A percentile compares a stretch with the other conserved stretches of the same genome.
These are phyloP conservation scores for Mesodorylaimus sp. DNA, from an alignment of 2,888 invertebrate genomes.

Conservation along the genomic window DNA sequence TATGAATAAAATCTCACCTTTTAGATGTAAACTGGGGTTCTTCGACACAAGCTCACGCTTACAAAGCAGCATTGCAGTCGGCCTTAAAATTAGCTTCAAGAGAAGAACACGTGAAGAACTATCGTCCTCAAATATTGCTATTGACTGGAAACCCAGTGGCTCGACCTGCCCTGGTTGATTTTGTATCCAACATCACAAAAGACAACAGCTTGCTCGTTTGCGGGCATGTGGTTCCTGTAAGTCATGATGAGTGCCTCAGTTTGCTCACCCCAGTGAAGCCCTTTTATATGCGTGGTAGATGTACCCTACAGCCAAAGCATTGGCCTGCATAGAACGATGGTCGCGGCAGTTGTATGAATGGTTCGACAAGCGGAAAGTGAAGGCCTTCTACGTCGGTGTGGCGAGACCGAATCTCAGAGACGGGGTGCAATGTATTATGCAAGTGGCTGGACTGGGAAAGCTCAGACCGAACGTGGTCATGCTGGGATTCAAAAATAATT, in stretches of 20 bases:
- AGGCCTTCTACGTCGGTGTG: slow-evolving; percentile 61
- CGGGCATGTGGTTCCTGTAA: slow-evolving; percentile 63
- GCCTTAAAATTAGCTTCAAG: slow-evolving; percentile 69
- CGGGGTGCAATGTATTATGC: slow-evolving; percentile 62
- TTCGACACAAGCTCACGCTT: slow-evolving; percentile 84
- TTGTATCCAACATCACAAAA: slow-evolving; percentile 75
- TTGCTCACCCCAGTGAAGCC: no score
- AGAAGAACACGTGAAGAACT: slow-evolving; percentile 92
- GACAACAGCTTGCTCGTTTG: slow-evolving; percentile 69
- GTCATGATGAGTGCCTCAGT: slow-evolving; percentile 8
- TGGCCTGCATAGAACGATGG: slow-evolving; percentile 15
- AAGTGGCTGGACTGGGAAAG: slow-evolving; percentile 76
- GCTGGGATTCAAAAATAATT: slow-evolving; percentile 82
- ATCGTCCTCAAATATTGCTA: slow-evolving; percentile 74
- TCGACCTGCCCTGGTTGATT: slow-evolving; percentile 70
- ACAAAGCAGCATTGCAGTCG: slow-evolving; percentile 69
- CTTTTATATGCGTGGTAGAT: no score
- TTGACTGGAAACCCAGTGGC: slow-evolving; percentile 62
- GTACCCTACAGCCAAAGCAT: no score
- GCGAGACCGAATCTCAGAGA: slow-evolving; percentile 30
- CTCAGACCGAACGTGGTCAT: slow-evolving; percentile 77
- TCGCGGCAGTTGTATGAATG: slow-evolving; percentile 51
- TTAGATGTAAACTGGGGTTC: slow-evolving; percentile 86
- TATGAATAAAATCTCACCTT: slow-evolving; percentile 64
- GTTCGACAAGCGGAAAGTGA: slow-evolving; percentile 59